Base-by-base conservation (phyloP, 1,140 invertebrate genomes). In the Drosophila murphyi region DNA sequence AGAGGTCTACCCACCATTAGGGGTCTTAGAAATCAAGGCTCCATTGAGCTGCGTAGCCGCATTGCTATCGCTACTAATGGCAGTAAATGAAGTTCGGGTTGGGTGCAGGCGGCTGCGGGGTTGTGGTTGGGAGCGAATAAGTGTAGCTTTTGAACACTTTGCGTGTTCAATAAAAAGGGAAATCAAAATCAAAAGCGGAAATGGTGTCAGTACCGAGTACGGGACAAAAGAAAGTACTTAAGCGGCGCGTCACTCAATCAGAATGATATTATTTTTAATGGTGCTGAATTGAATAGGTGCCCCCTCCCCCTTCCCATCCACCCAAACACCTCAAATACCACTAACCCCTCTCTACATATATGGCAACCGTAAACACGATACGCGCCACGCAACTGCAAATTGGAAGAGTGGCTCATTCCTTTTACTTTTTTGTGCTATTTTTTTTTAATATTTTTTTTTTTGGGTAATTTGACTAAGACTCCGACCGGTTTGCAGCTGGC, bases 241-340 rank as follows among this genome's bases (percentile, higher is more conserved):
- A 89, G 67, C 85, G 86, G 75, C 80, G 85, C 85, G 85, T 90
- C 85, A 89, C 78, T 90, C 85, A 89, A 89, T 89, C 86, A 90
- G 64, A 89, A 85, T 81, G 81, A 89, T 89, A 89, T 90, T 89
- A 89, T 90, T 89, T 89, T 89, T 89, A 89, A 89, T 89, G 85
- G 85, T 75, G 78, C 65, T 60, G 80, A 86, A 86, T 86, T 80
- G 82, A 85, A 75, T 41, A 12, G n/a, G n/a, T 54, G 32, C n/a
- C 39, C 7, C 5, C 55, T 2, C 41, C 4, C n/a, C 56, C n/a
- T 8, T 2, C 12, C 12, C 5, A 2, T 10, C 7, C 3, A 6
- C 28, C 12, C 37, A 7, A n/a, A 4, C 8, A 20, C 20, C 20
- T 20, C 20, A 20, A 20, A 20, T 20, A 20, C 20, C 20, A 20